phyloP scores from a whole-genome alignment of 2,113 vertebrate species.

The Ctenodactylus gundi region DNA sequence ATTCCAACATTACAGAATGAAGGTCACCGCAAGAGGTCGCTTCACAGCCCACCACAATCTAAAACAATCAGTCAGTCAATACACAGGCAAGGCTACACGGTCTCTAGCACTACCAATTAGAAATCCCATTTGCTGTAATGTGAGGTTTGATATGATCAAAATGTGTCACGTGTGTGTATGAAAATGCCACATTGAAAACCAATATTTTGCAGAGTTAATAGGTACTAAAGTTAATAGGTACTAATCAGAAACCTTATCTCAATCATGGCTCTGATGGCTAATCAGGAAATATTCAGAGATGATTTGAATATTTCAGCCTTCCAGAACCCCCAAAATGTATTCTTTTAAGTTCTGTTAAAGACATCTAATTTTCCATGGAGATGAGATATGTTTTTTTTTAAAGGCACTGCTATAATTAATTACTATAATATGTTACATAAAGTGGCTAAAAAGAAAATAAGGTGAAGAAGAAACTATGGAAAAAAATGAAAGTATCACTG shows the following conservation, averaged over 20 bases:
- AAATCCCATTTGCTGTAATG: not conserved
- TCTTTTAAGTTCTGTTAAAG: slow-evolving; percentile 41
- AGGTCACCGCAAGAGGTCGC: slow-evolving; percentile 95
- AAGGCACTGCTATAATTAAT: too few species aligned
- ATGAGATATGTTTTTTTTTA: slow-evolving; percentile 2
- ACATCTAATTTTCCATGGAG: not conserved
- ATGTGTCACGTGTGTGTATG: not conserved
- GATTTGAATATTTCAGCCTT: not conserved
- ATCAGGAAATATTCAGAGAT: slow-evolving; percentile 22
- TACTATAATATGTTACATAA: not conserved
- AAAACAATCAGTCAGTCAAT: slow-evolving; percentile 63
- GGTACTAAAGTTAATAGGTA: not conserved
- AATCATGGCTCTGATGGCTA: not conserved
- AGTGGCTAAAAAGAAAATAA: slow-evolving; percentile 21
- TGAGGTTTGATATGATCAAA: not conserved
- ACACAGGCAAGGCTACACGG: not conserved
- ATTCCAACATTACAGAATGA: slow-evolving; percentile 97
- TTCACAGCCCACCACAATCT: slow-evolving; percentile 99
- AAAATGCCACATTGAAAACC: not conserved
- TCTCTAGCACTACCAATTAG: slow-evolving; percentile 41
- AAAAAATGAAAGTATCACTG: slow-evolving; percentile 17
- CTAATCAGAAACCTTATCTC: slow-evolving; percentile 25
- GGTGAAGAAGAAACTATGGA: slow-evolving; percentile 9
- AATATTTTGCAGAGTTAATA: not conserved
- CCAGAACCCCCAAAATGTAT: not conserved